A percentile compares a stretch with the other conserved stretches of the same genome.
Conservation (phyloP, 2,797 vertebrate genomes). For the Eupleurogrammus muticus region DNA sequence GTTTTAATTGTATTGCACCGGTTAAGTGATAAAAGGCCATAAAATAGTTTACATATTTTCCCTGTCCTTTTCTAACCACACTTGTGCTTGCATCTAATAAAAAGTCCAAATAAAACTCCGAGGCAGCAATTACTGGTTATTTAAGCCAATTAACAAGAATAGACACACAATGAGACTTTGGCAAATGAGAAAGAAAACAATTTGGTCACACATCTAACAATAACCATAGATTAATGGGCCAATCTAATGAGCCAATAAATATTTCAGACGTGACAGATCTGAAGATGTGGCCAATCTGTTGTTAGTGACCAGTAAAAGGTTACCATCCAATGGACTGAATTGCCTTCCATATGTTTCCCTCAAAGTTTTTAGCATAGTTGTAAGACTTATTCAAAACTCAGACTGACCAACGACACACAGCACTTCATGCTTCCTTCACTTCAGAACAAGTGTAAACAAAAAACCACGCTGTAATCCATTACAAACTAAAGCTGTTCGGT, state of each 20-base stretch:
- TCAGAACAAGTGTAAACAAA: constrained; percentile 43
- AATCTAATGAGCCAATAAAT: constrained; percentile 73
- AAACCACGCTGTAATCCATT: constrained; percentile 29
- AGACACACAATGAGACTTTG: constrained; percentile 55
- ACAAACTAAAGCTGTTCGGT: constrained; percentile 30
- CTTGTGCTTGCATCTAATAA: constrained; percentile 66
- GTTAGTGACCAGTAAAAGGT: constrained; percentile 53
- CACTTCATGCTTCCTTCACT: constrained; percentile 22
- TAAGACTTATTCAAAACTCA: constrained; percentile 43
- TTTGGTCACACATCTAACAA: constrained; percentile 69
- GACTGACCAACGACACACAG: constrained; percentile 40
- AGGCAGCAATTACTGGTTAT: constrained; percentile 62
- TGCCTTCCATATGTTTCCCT: constrained; percentile 63
- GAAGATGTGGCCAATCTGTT: constrained; percentile 60
- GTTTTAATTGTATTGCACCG: constrained; percentile 26
- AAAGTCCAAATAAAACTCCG: constrained; percentile 59
- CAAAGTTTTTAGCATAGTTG: constrained; percentile 53
- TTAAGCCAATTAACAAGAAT: constrained; percentile 63
- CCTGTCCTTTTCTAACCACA: constrained; percentile 61
- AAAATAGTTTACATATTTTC: constrained; percentile 57
- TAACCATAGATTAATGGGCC: constrained; percentile 43
- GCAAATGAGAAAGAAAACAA: constrained; percentile 59
- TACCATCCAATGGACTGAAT: constrained; percentile 49
- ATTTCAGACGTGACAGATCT: constrained; percentile 54
- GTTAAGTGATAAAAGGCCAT: constrained; percentile 59